Evolutionary conservation across 2,888 invertebrate species (phyloP).

Genomic region (Priocnemis perturbator): DNA sequence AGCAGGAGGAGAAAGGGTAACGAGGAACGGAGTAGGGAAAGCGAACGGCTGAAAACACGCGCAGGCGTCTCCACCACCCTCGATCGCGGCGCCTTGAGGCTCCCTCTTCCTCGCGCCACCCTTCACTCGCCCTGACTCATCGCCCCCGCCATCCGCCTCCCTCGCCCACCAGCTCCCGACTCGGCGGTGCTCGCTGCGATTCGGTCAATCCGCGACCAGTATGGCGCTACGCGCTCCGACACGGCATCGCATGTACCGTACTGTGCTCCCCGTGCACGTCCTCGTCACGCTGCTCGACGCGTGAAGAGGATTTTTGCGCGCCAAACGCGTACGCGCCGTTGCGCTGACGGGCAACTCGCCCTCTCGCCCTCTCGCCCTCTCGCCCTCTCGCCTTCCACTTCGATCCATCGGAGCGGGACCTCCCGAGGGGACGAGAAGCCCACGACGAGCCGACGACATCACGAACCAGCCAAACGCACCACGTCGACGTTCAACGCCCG

Average conservation of each 20-base stretch:
- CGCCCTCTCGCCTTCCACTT: background rate
- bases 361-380: background rate
- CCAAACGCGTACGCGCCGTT: background rate
- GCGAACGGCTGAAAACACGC: slow-evolving; percentile 48
- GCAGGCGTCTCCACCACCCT: slow-evolving; percentile 55
- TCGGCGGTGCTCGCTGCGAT: slow-evolving; percentile 65
- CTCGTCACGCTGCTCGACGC: slow-evolving; percentile 11
- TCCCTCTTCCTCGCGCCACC: slow-evolving; percentile 38
- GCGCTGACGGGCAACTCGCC: background rate
- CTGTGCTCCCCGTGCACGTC: slow-evolving; percentile 26
- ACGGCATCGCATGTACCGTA: slow-evolving; percentile 55
- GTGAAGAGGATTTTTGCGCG: slow-evolving; percentile 3
- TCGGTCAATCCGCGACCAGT: slow-evolving; percentile 73
- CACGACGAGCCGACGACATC: background rate
- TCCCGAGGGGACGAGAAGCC: no score
- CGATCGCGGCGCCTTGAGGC: slow-evolving; percentile 51
- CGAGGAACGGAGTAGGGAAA: slow-evolving; percentile 5
- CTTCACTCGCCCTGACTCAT: slow-evolving; percentile 25
- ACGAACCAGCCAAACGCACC: background rate
- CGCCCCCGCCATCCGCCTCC: slow-evolving; percentile 43
- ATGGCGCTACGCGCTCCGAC: slow-evolving; percentile 72
- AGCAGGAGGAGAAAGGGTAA: slow-evolving; percentile 30
- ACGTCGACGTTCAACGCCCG: background rate
- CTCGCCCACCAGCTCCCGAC: slow-evolving; percentile 43
- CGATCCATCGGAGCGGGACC: background rate